Evolutionary conservation across 2,113 vertebrate genomes (phyloP), one percentile per base, ranked within the genome.

Genomic region (Thunnus thynnus): DNA sequence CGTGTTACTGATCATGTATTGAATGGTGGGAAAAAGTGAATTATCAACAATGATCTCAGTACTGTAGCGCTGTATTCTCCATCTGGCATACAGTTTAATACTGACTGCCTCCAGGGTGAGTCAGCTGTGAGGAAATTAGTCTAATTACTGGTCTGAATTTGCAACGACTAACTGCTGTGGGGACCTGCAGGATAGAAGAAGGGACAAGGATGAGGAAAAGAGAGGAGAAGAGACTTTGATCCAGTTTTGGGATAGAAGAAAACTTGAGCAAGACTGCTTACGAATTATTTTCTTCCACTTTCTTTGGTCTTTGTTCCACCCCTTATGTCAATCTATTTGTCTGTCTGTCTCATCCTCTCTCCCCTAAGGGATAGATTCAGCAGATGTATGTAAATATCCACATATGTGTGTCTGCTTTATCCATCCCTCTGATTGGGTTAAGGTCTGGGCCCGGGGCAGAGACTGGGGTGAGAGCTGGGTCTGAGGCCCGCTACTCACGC

Each of bases 1-100:
- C 36, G 22, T 72, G 78, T 78, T 80, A 47, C 67, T 64, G 47
- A 52, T 84, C 55, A 11, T 65, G 61, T 82, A 72, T 83, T 82
- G 76, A 88, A 85, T 57, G 78, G 87, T 92, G 89, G 87, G 91
- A 92, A 93, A 93, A 88, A 75, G 87, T 82, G 86, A 86, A 91
- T 94, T 92, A 94, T 93, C 88, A 91, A 72, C 91, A 88, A 82
- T 93, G 92, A 95, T 92, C 90, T 94, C 93, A 94, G 78, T 72
- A 60, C 56, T 25, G 68, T 14, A 63, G 77, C 86, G 36, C 55
- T 11, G 79, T 65, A 67, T 76, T 87, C 84, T 91, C 88, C 90
- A 90, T 93, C 90, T 93, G 93, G 88, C 84, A 20, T 64, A 76
- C 52, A 82, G 74, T 89, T 93, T 84, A 89, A 84, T 83, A 71